Conservation (phyloP, 2,113 vertebrate species). For the Sylvietta virens region DNA sequence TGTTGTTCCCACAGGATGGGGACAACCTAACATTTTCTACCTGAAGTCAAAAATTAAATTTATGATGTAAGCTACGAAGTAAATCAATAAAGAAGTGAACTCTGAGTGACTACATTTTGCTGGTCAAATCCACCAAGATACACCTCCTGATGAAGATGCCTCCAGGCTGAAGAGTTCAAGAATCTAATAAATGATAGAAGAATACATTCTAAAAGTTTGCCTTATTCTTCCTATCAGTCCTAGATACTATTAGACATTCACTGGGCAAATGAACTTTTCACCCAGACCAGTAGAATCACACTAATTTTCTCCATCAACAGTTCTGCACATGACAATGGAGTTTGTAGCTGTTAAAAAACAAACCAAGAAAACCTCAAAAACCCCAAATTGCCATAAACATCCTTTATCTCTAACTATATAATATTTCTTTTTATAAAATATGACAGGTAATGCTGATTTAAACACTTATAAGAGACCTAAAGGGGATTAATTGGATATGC, state of each 20-base stretch:
- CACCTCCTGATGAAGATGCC: neutral
- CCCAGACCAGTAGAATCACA: neutral
- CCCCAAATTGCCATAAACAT: neutral
- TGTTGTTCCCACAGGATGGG: neutral
- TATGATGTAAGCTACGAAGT: neutral
- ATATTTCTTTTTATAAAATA: neutral
- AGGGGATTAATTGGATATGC: neutral
- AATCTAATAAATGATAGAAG: neutral
- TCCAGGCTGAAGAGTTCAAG: neutral
- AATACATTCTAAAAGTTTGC: neutral
- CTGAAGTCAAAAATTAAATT: neutral
- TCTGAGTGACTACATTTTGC: neutral
- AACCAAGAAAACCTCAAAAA: neutral
- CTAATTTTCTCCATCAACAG: neutral
- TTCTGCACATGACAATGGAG: neutral
- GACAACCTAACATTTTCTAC: neutral
- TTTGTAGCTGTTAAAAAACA: neutral
- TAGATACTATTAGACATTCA: neutral
- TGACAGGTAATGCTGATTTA: neutral
- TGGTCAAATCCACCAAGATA: neutral
- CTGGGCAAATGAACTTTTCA: neutral
- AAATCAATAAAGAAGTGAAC: neutral
- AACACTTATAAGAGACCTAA: neutral
- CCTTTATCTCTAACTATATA: neutral
- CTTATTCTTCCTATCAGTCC: neutral